A percentile compares a stretch with the other conserved stretches of the same genome.
phyloP scores from a whole-genome alignment of 2,113 vertebrate species.

The Symphodus melops region DNA sequence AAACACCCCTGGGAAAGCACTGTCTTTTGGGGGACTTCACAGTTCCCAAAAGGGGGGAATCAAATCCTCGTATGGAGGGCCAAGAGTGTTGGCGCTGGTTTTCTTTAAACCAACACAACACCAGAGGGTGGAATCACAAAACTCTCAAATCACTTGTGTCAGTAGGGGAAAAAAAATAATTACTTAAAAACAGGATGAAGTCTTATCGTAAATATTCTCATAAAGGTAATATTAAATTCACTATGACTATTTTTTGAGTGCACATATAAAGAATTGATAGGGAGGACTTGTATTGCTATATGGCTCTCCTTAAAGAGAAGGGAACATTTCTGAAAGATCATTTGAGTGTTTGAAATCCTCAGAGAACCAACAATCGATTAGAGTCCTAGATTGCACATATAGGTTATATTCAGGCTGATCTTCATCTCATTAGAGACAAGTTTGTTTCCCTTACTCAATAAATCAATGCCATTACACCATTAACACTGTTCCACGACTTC shows the following conservation, averaged over 20 bases:
- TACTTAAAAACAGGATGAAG: background rate
- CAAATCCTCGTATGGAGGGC: slow-evolving; percentile 20
- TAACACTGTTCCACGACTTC: slow-evolving; percentile 25
- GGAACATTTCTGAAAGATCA: slow-evolving; percentile 1
- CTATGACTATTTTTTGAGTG: background rate
- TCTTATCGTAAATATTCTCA: background rate
- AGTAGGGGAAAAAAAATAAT: background rate
- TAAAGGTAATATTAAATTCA: background rate
- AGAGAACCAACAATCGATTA: background rate
- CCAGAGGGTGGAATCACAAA: background rate
- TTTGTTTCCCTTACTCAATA: slow-evolving; percentile 38
- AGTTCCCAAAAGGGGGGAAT: slow-evolving; percentile 4
- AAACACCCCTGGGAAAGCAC: slow-evolving; percentile 30
- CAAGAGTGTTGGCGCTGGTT: slow-evolving; percentile 14
- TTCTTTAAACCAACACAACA: slow-evolving; percentile 7
- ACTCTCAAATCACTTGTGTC: background rate
- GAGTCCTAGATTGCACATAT: background rate
- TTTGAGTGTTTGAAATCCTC: background rate
- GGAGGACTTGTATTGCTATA: slow-evolving; percentile 9
- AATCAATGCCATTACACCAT: slow-evolving; percentile 42
- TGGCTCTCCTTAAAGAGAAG: background rate
- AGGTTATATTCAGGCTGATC: slow-evolving; percentile 19
- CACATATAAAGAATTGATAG: background rate
- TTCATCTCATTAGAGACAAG: slow-evolving; percentile 37
- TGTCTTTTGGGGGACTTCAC: slow-evolving; percentile 27